Evolutionary conservation across 2,797 vertebrate species (phyloP), one percentile per base, ranked within the genome.

Genomic region (Nyctalus aviator): DNA sequence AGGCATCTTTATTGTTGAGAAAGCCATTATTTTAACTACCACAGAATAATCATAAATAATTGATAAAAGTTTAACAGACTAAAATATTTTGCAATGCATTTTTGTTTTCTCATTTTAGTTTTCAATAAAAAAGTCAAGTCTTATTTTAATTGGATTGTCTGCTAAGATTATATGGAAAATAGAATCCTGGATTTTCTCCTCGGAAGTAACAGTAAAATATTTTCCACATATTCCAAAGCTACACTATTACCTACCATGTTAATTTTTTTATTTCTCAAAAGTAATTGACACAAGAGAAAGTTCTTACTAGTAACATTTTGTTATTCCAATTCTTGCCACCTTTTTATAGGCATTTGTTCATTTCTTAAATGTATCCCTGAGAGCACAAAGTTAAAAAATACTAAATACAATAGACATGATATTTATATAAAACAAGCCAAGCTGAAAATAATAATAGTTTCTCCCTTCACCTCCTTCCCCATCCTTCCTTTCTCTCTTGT

Each of bases 381-480:
- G 23, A 69, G 23, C 2, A 88, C 75, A 30, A 68, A 76, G 23
- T 90, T 91, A 82, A 73, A 85, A 73, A 32, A 44, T 41, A 78
- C 12, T 73, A 59, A 69, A 46, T 50, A 83, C 10, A 57, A 66
- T 66, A 66, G 1, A 71, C 20, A 78, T 66, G 95, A 37, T 93
- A 96, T 94, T 96, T 97, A 94, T 94, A 96, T 96, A 96, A 93
- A 97, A 92, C 77, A 92, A 97, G 69, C 92, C 94, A 96, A 95
- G 62, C 37, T 97, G 93, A 90, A 96, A 97, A 95, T 95, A 95
- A 84, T 90, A 97, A 84, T 90, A 97, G 57, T 88, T 62, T 72
- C 32, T 94, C 18, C 21, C 53, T 62, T 75, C 3, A 35, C n/a
- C 12, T 86, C 14, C 21, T 2, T 62, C 21, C 25, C 6, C 6